These are phyloP conservation scores for Trichonephila inaurata DNA, from an alignment of 1,140 invertebrate genomes.

Conservation along the genomic window DNA sequence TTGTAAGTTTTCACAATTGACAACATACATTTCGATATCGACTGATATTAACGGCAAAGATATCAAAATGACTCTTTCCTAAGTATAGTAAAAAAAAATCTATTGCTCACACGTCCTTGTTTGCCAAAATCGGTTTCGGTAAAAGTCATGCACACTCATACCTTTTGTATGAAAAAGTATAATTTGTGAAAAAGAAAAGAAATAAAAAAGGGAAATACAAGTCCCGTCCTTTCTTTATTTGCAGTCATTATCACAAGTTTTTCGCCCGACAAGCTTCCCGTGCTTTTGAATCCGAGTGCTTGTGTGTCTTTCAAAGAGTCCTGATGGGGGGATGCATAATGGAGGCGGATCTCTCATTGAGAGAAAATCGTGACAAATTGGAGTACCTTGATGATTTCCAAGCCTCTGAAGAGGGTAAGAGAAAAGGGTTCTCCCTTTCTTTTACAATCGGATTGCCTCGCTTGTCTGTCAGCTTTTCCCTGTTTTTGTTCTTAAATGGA, in stretches of 20 bases:
- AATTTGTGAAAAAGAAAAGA: neutral
- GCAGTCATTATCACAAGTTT: conserved; percentile 49
- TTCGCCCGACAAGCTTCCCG: neutral
- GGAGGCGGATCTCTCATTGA: conserved; percentile 29
- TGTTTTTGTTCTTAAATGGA: conserved; percentile 15
- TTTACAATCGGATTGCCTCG: neutral
- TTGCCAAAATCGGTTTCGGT: neutral
- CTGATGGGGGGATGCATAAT: neutral
- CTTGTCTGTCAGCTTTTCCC: neutral
- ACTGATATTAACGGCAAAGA: neutral
- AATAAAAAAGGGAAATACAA: neutral
- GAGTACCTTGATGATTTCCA: conserved; percentile 5
- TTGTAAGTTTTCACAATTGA: no score
- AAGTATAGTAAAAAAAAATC: no score
- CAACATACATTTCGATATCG: no score
- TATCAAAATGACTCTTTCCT: neutral
- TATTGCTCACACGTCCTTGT: neutral
- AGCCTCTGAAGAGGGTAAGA: neutral
- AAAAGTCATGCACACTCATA: neutral
- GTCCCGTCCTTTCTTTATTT: conserved; percentile 11
- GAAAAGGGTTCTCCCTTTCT: neutral
- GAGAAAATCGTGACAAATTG: conserved; percentile 64
- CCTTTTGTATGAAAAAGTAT: no score
- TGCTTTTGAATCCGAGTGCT: conserved; percentile 19
- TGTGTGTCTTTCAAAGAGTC: conserved; percentile 23